Base-by-base conservation (phyloP, 2,888 invertebrate genomes). In the Clunio marinus region DNA sequence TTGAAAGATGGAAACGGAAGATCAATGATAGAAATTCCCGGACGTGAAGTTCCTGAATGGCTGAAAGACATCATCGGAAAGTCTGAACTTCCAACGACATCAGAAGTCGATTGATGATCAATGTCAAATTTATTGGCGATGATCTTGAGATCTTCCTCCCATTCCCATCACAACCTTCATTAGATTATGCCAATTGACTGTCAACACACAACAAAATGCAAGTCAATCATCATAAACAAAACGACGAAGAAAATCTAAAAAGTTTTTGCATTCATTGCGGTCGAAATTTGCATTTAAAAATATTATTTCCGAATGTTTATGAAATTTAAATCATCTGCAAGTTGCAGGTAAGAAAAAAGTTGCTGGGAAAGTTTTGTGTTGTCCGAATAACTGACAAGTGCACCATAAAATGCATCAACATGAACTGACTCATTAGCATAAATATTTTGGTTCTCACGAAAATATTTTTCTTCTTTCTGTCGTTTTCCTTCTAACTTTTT, bases 401-500 rank as follows among this genome's bases (percentile, higher is more conserved):
- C 37, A 22, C 41, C 15, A 41, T 62, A 62, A 62, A 62, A 62
- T 62, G 62, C 62, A 62, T 8, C 37, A 37, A 62, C 62, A 62
- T 37, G 62, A 20, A 32, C 20, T 59, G 15, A 17, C 35, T 41
- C 41, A 62, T 62, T 62, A 62, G 62, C 62, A 62, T 62, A 62
- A 62, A 62, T 32, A 57, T 28, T 59, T 41, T 24, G 17, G 37
- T 60, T 60, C 35, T 37, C 59, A 59, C 37, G 22, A 60, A 20
- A 32, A 8, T 22, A 10, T 37, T 22, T 41, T 22, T 35, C 24
- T 51, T 20, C 51, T 10, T 51, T 51, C 24, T 17, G 3, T 51
- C 24, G 24, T 51, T 51, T 51, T 41, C 17, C 41, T 41, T 41
- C n/a, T 5, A 15, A 22, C 20, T 46, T 46, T 17, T 20, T 55